Evolutionary conservation across 2,797 vertebrate genomes (phyloP).

Genomic region (Urophycis tenuis): DNA sequence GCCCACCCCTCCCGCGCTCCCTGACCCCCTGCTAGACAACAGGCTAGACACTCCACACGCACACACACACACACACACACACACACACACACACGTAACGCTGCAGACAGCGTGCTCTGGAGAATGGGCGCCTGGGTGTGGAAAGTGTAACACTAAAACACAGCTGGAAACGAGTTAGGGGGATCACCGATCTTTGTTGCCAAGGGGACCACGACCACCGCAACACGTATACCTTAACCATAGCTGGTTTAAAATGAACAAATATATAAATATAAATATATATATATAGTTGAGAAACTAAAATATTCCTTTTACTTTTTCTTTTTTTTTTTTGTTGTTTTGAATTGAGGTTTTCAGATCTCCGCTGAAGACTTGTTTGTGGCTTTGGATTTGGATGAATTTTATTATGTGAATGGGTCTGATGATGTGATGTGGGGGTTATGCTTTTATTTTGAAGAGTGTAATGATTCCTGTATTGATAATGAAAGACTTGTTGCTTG

Average conservation of each 20-base stretch:
- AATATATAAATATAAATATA: constrained; percentile 70
- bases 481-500: constrained; percentile 77
- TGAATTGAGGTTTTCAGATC: constrained; percentile 45
- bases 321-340: constrained; percentile 3
- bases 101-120: background rate
- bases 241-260: constrained; percentile 59
- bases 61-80: constrained; percentile 39
- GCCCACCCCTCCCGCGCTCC: background rate
- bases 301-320: constrained; percentile 35
- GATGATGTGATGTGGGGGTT: constrained; percentile 50
- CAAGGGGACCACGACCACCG: constrained; percentile 50
- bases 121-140: no score
- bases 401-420: constrained; percentile 48
- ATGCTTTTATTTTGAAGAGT: constrained; percentile 22
- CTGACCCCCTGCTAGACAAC: background rate
- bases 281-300: constrained; percentile 51
- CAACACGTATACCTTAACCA: constrained; percentile 52
- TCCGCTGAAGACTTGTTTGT: constrained; percentile 43
- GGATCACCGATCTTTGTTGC: constrained; percentile 1
- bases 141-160: background rate
- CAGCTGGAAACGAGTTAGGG: background rate
- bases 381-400: constrained; percentile 56
- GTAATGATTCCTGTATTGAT: constrained; percentile 60
- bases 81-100: constrained; percentile 16
- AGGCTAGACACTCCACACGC: background rate